Evolutionary conservation across 2,888 invertebrate genomes (phyloP).

Genomic region (Rambutsinella grinnellia): DNA sequence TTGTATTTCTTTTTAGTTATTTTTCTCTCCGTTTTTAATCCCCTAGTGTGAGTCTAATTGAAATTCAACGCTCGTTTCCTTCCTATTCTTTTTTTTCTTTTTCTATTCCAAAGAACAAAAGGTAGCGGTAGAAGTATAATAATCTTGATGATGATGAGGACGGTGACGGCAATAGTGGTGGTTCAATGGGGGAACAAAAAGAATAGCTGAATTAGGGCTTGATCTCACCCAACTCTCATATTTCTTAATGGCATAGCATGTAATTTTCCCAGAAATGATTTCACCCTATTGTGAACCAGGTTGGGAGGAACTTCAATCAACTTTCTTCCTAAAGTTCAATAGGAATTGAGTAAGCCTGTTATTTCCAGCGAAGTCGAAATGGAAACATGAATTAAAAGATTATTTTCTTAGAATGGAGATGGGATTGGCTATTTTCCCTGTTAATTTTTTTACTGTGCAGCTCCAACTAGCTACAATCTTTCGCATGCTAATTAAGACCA

Average conservation of each 20-base stretch:
- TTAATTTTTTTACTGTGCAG: neutral
- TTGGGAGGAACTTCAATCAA: neutral
- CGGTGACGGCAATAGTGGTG: neutral
- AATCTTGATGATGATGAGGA: conserved; percentile 18
- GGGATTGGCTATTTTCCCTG: neutral
- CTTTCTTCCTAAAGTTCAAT: neutral
- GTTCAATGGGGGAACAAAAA: conserved; percentile 18
- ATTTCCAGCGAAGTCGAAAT: neutral
- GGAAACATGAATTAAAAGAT: neutral
- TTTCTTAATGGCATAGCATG: neutral
- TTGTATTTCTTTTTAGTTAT: conserved; percentile 7
- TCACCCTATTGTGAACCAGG: neutral
- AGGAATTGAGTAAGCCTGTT: neutral
- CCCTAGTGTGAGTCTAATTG: conserved; percentile 51
- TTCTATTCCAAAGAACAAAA: conserved; percentile 18
- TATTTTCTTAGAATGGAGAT: neutral
- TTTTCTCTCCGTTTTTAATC: conserved; percentile 33
- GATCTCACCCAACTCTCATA: neutral
- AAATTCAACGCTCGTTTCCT: conserved; percentile 47
- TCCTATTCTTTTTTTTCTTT: conserved; percentile 6
- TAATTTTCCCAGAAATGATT: neutral
- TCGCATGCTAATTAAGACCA: conserved; percentile 29
- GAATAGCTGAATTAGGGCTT: conserved; percentile 8
- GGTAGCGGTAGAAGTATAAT: conserved; percentile 2
- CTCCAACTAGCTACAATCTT: neutral